These are phyloP conservation scores for Idaea straminata DNA, from an alignment of 2,888 invertebrate genomes.

Conservation along the genomic window DNA sequence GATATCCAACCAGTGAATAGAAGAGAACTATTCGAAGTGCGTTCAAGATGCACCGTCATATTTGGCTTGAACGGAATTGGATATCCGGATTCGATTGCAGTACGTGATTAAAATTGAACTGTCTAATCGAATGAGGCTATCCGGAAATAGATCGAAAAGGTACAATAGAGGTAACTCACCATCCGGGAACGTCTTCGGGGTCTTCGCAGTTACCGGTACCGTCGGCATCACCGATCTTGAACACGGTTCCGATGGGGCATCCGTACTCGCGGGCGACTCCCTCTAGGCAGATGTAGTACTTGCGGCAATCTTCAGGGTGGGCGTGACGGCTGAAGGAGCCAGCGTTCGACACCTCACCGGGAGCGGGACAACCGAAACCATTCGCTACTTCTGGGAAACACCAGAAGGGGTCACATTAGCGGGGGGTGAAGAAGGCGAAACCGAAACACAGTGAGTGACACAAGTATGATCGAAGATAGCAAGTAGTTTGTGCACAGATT, in stretches of 20 bases:
- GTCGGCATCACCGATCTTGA: conserved; percentile 95
- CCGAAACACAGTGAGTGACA: conserved; percentile 34
- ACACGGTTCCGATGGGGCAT: conserved; percentile 96
- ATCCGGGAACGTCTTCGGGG: conserved; percentile 97
- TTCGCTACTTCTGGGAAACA: conserved; percentile 90
- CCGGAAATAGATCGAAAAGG: conserved; percentile 27
- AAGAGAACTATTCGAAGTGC: conserved; percentile 43
- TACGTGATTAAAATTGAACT: background rate
- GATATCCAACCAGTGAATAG: conserved; percentile 57
- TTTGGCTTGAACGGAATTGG: conserved; percentile 57
- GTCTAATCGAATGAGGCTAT: conserved; percentile 28
- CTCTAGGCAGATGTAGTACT: conserved; percentile 96
- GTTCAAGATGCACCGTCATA: conserved; percentile 58
- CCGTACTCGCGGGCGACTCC: conserved; percentile 95
- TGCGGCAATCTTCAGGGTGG: conserved; percentile 96
- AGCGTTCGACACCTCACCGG: conserved; percentile 89
- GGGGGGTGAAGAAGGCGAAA: conserved; percentile 52
- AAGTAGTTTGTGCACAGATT: conserved; percentile 8
- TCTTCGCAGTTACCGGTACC: conserved; percentile 96
- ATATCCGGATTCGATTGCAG: conserved; percentile 39
- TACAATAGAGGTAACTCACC: conserved; percentile 81
- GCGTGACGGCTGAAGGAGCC: conserved; percentile 97
- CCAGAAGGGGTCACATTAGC: conserved; percentile 60
- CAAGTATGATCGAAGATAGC: background rate
- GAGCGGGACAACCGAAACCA: conserved; percentile 92